Percentiles rank a stretch among this genome's conserved stretches.
phyloP scores from a whole-genome alignment of 2,888 invertebrate genomes.

The Drosophila affinis region DNA sequence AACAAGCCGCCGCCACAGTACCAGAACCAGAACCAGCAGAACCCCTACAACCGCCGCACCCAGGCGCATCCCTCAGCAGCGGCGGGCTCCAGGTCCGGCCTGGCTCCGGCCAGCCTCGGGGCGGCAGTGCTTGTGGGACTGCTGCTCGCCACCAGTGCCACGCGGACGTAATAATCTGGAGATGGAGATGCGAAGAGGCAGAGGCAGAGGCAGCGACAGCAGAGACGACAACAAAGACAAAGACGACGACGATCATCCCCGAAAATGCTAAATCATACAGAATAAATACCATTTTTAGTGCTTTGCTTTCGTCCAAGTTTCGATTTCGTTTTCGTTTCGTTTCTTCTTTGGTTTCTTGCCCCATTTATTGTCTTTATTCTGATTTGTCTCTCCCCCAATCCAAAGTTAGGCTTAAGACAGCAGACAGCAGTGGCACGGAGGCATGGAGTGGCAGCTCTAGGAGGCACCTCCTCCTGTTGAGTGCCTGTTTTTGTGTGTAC shows the following conservation, averaged over 20 bases:
- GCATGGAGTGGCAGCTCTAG: neutral
- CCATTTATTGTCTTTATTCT: neutral
- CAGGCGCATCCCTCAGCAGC: conserved; percentile 81
- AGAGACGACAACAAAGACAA: neutral
- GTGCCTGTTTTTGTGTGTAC: conserved; percentile 24
- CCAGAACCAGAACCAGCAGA: conserved; percentile 81
- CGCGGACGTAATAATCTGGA: neutral
- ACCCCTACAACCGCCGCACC: conserved; percentile 83
- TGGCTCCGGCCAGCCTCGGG: neutral
- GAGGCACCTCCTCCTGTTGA: conserved; percentile 4
- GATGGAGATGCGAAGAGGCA: neutral
- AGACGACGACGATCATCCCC: neutral
- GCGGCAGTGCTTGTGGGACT: neutral
- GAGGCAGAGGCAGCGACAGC: neutral
- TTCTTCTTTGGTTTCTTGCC: neutral
- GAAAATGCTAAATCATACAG: neutral
- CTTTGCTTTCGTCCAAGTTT: neutral
- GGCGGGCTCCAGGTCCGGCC: conserved; percentile 2
- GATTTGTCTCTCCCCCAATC: neutral
- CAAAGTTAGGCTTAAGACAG: neutral
- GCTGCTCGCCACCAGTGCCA: neutral
- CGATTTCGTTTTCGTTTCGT: neutral
- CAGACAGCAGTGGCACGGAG: neutral
- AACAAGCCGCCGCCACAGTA: conserved; percentile 83
- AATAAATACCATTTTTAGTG: neutral